phyloP scores from a whole-genome alignment of 2,797 vertebrate genomes.

The Kryptolebias ocellatus region DNA sequence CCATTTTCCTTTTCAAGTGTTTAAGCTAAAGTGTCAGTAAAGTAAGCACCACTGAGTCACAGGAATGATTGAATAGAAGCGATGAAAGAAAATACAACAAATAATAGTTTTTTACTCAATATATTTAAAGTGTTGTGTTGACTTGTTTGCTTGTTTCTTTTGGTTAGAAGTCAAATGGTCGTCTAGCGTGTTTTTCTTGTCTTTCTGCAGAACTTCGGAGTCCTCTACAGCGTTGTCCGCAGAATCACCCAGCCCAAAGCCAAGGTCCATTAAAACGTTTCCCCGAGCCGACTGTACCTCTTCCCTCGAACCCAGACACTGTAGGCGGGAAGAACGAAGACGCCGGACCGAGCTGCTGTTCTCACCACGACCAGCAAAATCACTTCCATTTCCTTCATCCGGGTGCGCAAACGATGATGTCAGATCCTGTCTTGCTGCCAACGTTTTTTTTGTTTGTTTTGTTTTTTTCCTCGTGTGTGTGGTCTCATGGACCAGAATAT shows the following conservation, averaged over 20 bases:
- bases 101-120: background rate
- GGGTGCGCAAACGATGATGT: slow-evolving; percentile 65
- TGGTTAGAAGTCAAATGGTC: too few species aligned
- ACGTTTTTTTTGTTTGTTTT: slow-evolving; percentile 6
- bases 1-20: too few species aligned
- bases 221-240: slow-evolving; percentile 91
- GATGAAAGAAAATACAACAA: too few species aligned
- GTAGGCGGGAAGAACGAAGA: slow-evolving; percentile 48
- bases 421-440: slow-evolving; percentile 74
- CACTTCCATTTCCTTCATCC: slow-evolving; percentile 39
- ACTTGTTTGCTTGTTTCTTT: background rate
- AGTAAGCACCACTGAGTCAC: too few species aligned
- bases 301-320: slow-evolving; percentile 42
- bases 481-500: slow-evolving; percentile 48
- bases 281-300: slow-evolving; percentile 15
- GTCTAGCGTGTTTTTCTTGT: background rate
- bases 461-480: slow-evolving; percentile 14
- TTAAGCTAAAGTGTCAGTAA: too few species aligned
- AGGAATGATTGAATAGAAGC: too few species aligned
- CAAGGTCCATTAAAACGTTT: slow-evolving; percentile 85
- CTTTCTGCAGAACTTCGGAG: slow-evolving; percentile 87
- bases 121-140: background rate
- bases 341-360: slow-evolving; percentile 50
- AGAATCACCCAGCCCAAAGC: slow-evolving; percentile 88
- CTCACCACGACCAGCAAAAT: slow-evolving; percentile 53